Base-by-base conservation (phyloP, 2,888 invertebrate genomes). In the Dryocosmus kuriphilus region DNA sequence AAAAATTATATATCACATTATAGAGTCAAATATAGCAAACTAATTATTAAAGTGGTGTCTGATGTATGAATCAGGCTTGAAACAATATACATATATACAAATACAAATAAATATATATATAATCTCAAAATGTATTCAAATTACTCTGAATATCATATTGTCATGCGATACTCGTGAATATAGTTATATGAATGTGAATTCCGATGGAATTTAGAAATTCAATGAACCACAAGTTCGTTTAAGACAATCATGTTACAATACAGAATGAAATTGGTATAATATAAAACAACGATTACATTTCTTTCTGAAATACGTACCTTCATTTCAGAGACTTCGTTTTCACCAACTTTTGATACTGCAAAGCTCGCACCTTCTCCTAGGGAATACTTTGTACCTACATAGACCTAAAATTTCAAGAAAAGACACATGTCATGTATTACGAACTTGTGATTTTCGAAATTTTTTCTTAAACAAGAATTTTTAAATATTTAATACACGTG, bases 361-460 rank as follows among this genome's bases (percentile, higher is more conserved):
- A 89, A 90, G 83, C 87, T 90, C 81, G 89, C 86, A 83, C 91
- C 90, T 83, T 91, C 90, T 75, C 86, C 86, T 84, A 89, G 79
- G 67, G 89, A 88, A 77, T 90, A 90, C 83, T 90, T 91, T 76
- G 90, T 87, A 85, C 90, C 90, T 88, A 91, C 91, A 85, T 91
- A 91, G 75, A 91, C 90, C 91, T 91, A 86, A 83, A 84, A 86
- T 32, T 79, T 76, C 41, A 60, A 75, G 55, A 77, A 76, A 22
- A 75, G 32, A 71, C 30, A 71, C 46, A 71, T 16, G 19, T 71
- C 71, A 71, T 71, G 24, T 71, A 71, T n/a, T 71, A 51, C 71
- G 51, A 71, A 71, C 71, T 71, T 71, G 71, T 71, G 71, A 71
- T 71, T 71, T 71, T 71, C 30, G 24, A 24, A 27, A 35, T 35